Conservation (phyloP, 2,113 vertebrate genomes). For the Notothenia coriiceps region DNA sequence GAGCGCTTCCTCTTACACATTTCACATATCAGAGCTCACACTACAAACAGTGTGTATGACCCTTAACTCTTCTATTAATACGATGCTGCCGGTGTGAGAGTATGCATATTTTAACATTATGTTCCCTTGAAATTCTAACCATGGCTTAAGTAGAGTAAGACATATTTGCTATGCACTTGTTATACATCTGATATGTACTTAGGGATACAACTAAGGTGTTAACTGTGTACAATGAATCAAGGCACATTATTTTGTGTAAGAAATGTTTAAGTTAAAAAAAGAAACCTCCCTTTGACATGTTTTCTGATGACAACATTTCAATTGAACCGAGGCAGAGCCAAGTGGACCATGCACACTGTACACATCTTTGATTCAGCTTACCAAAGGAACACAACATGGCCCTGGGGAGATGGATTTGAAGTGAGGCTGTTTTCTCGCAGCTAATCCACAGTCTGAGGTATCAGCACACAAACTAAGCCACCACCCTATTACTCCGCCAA, state of each 20-base stretch:
- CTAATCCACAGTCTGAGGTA: constrained; percentile 19
- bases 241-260: constrained; percentile 21
- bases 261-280: constrained; percentile 29
- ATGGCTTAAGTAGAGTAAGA: constrained; percentile 17
- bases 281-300: constrained; percentile 6
- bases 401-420: constrained; percentile 40
- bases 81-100: not conserved
- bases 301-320: constrained; percentile 34
- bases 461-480: constrained; percentile 41
- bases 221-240: constrained; percentile 8
- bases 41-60: constrained; percentile 23
- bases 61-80: constrained; percentile 49
- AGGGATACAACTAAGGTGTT: not conserved
- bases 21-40: constrained; percentile 47
- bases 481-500: constrained; percentile 37
- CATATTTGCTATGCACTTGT: constrained; percentile 22
- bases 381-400: constrained; percentile 50
- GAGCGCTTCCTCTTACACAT: constrained; percentile 37
- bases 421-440: constrained; percentile 19
- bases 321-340: constrained; percentile 33
- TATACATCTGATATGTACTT: constrained; percentile 16
- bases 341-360: constrained; percentile 26
- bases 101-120: constrained; percentile 29
- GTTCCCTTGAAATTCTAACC: constrained; percentile 34
- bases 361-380: constrained; percentile 30